Percentiles rank a stretch among this genome's conserved stretches.
Conservation (phyloP, 2,797 vertebrate species). For the Syngnathus acus region DNA sequence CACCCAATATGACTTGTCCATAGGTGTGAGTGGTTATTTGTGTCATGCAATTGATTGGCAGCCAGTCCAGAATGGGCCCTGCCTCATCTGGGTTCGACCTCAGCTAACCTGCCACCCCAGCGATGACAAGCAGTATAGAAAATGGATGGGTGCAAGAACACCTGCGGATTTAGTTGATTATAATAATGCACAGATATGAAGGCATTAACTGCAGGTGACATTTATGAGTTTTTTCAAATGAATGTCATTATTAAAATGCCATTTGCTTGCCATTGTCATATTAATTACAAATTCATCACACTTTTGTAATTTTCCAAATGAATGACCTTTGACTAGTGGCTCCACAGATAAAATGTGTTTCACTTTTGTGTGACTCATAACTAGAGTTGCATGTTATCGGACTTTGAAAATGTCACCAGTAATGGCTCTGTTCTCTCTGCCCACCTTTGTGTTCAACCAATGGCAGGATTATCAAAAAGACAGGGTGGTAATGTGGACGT, state of each 20-base stretch:
- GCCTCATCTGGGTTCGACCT: too few species aligned
- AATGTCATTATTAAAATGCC: conserved; percentile 58
- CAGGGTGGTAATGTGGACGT: conserved; percentile 17
- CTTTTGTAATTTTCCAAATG: conserved; percentile 62
- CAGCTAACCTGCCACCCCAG: neutral
- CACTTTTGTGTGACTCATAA: conserved; percentile 50
- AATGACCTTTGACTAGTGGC: conserved; percentile 63
- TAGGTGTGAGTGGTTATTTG: neutral
- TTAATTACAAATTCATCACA: conserved; percentile 67
- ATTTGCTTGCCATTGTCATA: conserved; percentile 53
- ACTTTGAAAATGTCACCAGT: conserved; percentile 69
- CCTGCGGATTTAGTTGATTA: neutral
- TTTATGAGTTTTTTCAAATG: conserved; percentile 28
- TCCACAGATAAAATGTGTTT: conserved; percentile 56
- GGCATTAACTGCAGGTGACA: conserved; percentile 1
- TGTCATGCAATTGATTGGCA: too few species aligned
- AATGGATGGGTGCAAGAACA: neutral
- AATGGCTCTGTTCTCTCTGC: conserved; percentile 30
- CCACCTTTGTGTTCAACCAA: conserved; percentile 42
- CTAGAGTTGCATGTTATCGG: conserved; percentile 62
- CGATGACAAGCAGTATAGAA: neutral
- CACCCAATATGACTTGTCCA: neutral
- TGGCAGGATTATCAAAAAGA: conserved; percentile 28
- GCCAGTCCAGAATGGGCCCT: too few species aligned
- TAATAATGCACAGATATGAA: neutral